Evolutionary conservation across 2,113 vertebrate species (phyloP), one percentile per base, ranked within the genome.

Genomic region (Vulpes vulpes): DNA sequence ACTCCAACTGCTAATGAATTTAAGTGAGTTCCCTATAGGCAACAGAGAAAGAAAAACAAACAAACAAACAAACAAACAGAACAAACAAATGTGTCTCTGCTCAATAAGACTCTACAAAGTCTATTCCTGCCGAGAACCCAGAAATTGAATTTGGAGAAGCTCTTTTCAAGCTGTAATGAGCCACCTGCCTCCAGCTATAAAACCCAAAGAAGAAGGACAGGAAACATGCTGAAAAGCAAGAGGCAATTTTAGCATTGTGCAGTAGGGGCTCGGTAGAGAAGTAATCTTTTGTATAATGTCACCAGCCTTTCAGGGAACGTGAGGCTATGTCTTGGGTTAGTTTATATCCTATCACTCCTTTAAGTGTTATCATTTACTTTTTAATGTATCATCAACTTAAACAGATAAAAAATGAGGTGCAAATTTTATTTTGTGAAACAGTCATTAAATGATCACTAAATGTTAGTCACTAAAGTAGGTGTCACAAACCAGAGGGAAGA

Each of bases 141-240:
- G 85, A 96, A 97, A 97, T 43, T 97, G 95, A 97, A 94, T 96
- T 89, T 62, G 20, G 67, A 95, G 87, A 94, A 94, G 64, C 53
- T 96, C 96, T 85, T 97, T 95, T 82, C 69, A 81, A 95, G 89
- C 64, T 59, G 43, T 95, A 96, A 97, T 91, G 95, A 95, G 94
- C 94, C 97, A 97, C 96, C 97, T 97, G 95, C 95, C 96, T 97
- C 89, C 83, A 96, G 96, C 87, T 78, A 90, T 96, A 96, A 97
- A 97, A 87, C 35, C 94, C 85, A 89, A 35, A 94, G 59, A 90
- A 53, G 69, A 94, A 94, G 74, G 74, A 67, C 27, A 88, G 59
- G 69, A 71, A 94, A 79, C 86, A 25, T 22, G 53, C 35, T 51
- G 76, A 96, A 92, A 76, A 87, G 78, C 81, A 65, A 90, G 83